Base-by-base conservation (phyloP, 2,888 invertebrate genomes). In the Hedya salicella region DNA sequence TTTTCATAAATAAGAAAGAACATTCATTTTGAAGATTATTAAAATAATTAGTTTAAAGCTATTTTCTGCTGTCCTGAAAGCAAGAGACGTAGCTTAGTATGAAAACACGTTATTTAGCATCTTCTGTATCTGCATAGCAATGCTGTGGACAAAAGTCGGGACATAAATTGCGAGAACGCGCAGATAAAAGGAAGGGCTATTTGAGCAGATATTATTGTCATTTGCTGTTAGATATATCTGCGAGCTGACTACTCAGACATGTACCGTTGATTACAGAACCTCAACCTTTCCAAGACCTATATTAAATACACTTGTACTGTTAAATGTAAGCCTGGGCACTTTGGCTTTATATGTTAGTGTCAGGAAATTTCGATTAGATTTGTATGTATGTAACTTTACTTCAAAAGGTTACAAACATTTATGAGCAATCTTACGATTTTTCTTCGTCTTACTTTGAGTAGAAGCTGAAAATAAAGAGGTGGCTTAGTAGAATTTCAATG, bases 141-240 rank as follows among this genome's bases (percentile, higher is more conserved):
- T 9, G 46, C 19, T 46, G 46, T 19, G 19, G 46, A 46, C 46
- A 46, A 11, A 19, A 46, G 46, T 46, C 19, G 13, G 19, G 19
- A 46, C 19, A 46, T 19, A 19, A 46, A 46, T 46, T 46, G 19
- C 19, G 46, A 46, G 46, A 19, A 30, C 50, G 32, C n/a, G 50
- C 14, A 30, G 17, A 19, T 46, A 30, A 14, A 50, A 30, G 9
- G 6, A 50, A 30, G 16, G 50, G 30, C 30, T 32, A 50, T 50
- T 16, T 30, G 46, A 46, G 19, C 13, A 21, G 19, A 46, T 19
- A 19, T 46, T 4, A 46, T 46, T 19, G 19, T 3, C 46, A 46
- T 46, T 21, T 46, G 13, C 3, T 46, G 19, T 46, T 21, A 19
- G 13, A 46, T 46, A 46, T 11, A 19, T 46, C 19, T 19, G 4